These are phyloP conservation scores for Spilogale gracilis DNA, from an alignment of 2,113 vertebrate genomes.

Conservation along the genomic window DNA sequence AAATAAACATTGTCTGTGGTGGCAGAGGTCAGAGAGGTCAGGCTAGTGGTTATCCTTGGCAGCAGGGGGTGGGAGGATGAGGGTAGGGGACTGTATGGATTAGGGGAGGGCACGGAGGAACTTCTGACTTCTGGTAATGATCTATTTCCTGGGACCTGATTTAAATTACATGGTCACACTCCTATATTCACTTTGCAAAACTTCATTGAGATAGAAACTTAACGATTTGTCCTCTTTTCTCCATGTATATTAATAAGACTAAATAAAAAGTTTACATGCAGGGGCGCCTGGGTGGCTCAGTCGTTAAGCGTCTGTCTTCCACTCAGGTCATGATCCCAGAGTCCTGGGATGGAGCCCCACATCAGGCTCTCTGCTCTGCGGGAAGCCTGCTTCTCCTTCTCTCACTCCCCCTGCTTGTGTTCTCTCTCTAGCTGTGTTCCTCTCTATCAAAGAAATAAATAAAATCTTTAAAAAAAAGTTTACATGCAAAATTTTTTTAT, in stretches of 20 bases:
- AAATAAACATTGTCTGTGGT: neutral
- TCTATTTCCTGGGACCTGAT: neutral
- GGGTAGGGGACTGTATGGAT: fast-evolving
- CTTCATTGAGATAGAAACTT: neutral
- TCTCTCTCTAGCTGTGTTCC: too few species aligned
- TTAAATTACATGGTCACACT: neutral
- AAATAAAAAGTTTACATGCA: neutral
- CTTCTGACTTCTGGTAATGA: neutral
- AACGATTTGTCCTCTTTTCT: neutral
- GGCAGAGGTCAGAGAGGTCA: neutral
- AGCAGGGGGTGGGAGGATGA: too few species aligned
- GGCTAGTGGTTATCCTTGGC: neutral
- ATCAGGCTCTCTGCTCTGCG: too few species aligned
- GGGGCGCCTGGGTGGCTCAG: too few species aligned
- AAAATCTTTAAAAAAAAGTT: neutral
- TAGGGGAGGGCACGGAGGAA: too few species aligned
- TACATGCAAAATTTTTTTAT: neutral
- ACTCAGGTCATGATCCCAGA: too few species aligned
- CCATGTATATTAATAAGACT: neutral
- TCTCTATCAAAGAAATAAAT: too few species aligned
- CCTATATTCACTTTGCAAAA: neutral
- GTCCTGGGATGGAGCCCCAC: too few species aligned
- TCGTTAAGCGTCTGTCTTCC: too few species aligned
- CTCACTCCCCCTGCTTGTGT: too few species aligned
- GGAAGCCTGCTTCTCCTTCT: too few species aligned